A percentile compares a stretch with the other conserved stretches of the same genome.
Conservation (phyloP, 2,113 vertebrate species). For the Cynopterus brachyotis region DNA sequence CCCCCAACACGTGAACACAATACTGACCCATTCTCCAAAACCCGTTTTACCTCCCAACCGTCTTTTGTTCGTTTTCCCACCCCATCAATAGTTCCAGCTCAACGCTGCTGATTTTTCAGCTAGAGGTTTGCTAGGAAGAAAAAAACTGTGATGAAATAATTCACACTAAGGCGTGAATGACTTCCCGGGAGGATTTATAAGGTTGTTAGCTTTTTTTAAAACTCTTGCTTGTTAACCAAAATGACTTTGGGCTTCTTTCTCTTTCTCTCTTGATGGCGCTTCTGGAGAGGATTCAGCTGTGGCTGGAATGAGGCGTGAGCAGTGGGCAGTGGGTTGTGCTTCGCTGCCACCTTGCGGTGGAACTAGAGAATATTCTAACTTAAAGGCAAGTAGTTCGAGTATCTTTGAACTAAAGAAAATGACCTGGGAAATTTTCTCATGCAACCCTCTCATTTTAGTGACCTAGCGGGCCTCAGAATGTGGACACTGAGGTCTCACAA, state of each 20-base stretch:
- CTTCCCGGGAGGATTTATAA: neutral
- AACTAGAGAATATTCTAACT: neutral
- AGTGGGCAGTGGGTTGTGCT: neutral
- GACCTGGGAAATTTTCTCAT: neutral
- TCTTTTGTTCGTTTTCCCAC: neutral
- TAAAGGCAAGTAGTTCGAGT: neutral
- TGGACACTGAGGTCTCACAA: neutral
- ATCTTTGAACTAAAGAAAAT: neutral
- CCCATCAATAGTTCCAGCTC: neutral
- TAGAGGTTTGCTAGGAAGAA: neutral
- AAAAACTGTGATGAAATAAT: neutral
- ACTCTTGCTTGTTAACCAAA: neutral
- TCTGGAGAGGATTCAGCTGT: neutral
- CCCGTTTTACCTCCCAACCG: neutral
- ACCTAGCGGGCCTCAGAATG: neutral
- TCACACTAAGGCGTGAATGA: neutral
- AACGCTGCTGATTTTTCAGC: neutral
- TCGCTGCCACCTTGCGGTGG: slow-evolving; percentile 50
- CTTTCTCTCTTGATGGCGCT: fast-evolving
- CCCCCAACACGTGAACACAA: fast-evolving
- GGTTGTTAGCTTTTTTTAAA: neutral
- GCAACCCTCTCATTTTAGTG: neutral
- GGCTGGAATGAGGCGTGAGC: fast-evolving
- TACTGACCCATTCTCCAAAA: neutral
- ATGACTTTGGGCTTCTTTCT: neutral